Conservation (phyloP, 2,888 invertebrate species). For the Drosophila mimetica region DNA sequence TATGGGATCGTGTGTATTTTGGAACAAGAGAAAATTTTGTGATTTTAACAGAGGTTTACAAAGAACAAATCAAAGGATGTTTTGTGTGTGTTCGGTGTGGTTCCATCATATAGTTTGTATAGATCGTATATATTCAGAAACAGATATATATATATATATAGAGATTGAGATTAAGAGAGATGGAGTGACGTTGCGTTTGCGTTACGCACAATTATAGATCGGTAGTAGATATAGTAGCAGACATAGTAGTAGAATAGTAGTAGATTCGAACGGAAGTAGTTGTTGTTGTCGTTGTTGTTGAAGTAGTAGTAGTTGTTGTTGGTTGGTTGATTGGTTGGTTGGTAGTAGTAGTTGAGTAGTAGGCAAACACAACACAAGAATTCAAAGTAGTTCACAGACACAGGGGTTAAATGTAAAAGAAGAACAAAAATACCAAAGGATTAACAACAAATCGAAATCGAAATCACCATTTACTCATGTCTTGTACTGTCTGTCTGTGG, state of each 20-base stretch:
- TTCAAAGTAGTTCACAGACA: conserved; percentile 82
- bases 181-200: conserved; percentile 34
- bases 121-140: conserved; percentile 8
- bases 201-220: conserved; percentile 30
- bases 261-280: conserved; percentile 43
- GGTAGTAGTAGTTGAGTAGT: conserved; percentile 50
- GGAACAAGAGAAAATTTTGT: conserved; percentile 6
- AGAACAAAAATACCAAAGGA: conserved; percentile 43
- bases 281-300: conserved; percentile 47
- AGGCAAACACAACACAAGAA: conserved; percentile 56
- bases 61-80: conserved; percentile 20
- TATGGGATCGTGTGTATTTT: conserved; percentile 18
- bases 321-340: conserved; percentile 21
- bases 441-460: conserved; percentile 50
- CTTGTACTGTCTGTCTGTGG: conserved; percentile 26
- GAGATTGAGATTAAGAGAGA: conserved; percentile 23
- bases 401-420: conserved; percentile 60
- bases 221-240: conserved; percentile 43
- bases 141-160: conserved; percentile 15
- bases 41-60: conserved; percentile 15
- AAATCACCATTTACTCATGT: conserved; percentile 32
- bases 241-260: conserved; percentile 59
- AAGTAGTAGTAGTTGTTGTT: conserved; percentile 55
- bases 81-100: conserved; percentile 15
- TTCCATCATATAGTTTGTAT: conserved; percentile 15